Evolutionary conservation across 1,140 invertebrate species (phyloP).

Genomic region (Achatina immaculata): DNA sequence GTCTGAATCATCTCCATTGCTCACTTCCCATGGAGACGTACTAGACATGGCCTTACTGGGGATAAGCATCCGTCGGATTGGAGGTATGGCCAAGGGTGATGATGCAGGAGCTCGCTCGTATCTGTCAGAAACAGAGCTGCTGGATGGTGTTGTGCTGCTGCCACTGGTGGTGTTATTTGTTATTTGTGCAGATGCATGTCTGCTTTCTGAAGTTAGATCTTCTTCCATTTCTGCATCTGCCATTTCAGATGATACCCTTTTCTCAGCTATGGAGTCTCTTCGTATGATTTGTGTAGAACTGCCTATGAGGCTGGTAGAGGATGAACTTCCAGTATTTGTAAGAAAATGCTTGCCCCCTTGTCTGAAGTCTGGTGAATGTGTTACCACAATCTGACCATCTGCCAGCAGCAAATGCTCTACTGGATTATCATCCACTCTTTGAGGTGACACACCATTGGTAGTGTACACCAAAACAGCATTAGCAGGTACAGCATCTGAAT

Average conservation of each 20-base stretch:
- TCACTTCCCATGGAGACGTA: conserved; percentile 24
- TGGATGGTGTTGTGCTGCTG: neutral
- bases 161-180: neutral
- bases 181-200: neutral
- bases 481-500: conserved; percentile 20
- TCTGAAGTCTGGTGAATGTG: neutral
- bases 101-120: neutral
- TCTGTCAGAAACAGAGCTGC: neutral
- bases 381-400: neutral
- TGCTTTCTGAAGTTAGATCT: neutral
- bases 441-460: neutral
- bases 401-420: neutral
- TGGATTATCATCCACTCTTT: neutral
- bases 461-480: conserved; percentile 27
- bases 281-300: neutral
- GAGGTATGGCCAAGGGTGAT: conserved; percentile 6
- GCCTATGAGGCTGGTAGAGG: neutral
- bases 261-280: neutral
- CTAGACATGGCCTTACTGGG: conserved; percentile 18
- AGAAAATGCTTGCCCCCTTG: neutral
- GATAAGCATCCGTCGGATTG: conserved; percentile 8
- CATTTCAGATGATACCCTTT: neutral
- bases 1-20: neutral
- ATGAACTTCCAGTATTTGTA: neutral
- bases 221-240: neutral